phyloP scores from a whole-genome alignment of 1,140 invertebrate species.

The Zaprionus ghesquierei region DNA sequence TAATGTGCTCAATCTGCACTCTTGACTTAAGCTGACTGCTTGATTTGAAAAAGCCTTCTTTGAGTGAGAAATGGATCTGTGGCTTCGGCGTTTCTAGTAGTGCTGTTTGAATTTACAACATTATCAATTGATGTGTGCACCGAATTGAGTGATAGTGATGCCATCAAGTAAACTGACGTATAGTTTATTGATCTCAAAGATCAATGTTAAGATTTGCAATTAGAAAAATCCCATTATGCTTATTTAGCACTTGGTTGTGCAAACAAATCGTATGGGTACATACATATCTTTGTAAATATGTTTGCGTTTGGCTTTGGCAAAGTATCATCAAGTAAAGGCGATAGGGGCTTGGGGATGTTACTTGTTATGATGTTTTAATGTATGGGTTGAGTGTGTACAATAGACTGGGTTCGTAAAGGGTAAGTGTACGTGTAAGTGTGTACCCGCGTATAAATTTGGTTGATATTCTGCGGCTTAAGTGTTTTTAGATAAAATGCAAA shows the following conservation, averaged over 20 bases:
- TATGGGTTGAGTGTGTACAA: not conserved
- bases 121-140: slow-evolving; percentile 5
- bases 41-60: not conserved
- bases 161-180: slow-evolving; percentile 3
- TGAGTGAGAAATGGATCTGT: too few relatives aligned
- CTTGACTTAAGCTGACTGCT: too few relatives aligned
- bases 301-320: not conserved
- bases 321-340: not conserved
- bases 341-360: not conserved
- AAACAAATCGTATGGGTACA: not conserved
- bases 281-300: not conserved
- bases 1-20: slow-evolving; percentile 1
- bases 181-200: slow-evolving; percentile 51
- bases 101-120: not conserved
- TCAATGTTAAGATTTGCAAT: slow-evolving; percentile 50
- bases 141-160: slow-evolving; percentile 17
- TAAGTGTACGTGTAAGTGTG: not conserved
- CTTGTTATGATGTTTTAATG: not conserved
- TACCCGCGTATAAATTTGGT: slow-evolving; percentile 2
- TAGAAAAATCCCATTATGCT: slow-evolving; percentile 1
- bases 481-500: slow-evolving; percentile 67
- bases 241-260: slow-evolving; percentile 8
- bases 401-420: not conserved
- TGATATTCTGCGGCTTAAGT: slow-evolving; percentile 11
- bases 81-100: not conserved